These are phyloP conservation scores for Heterodera filipjevi DNA, from an alignment of 2,888 invertebrate species.

Conservation along the genomic window DNA sequence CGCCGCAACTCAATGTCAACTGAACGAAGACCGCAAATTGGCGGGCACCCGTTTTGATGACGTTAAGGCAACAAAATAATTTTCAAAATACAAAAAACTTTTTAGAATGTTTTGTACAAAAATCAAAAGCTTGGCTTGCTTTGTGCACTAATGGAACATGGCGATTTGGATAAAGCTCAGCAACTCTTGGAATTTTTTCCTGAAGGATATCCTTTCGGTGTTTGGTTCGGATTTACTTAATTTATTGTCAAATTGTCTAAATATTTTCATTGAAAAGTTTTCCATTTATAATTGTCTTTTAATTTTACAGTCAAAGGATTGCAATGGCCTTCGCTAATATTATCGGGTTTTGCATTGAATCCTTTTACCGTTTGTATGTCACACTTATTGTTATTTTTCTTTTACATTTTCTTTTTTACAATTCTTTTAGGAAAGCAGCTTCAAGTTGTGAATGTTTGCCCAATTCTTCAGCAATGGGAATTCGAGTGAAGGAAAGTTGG, in stretches of 20 bases:
- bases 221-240: conserved; percentile 2
- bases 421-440: conserved; percentile 35
- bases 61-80: conserved; percentile 44
- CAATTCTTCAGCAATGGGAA: background rate
- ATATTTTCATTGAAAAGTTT: no score
- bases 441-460: conserved; percentile 15
- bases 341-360: conserved; percentile 50
- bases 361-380: conserved; percentile 47
- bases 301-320: conserved; percentile 46
- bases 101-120: conserved; percentile 50
- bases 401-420: background rate
- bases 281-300: background rate
- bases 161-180: conserved; percentile 86
- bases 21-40: conserved; percentile 38
- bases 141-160: conserved; percentile 83
- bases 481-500: conserved; percentile 34
- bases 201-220: conserved; percentile 67
- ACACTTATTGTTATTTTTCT: no score
- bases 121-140: conserved; percentile 94
- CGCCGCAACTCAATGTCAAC: conserved; percentile 36
- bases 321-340: conserved; percentile 51
- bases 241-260: background rate
- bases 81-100: background rate
- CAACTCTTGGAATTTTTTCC: conserved; percentile 82
- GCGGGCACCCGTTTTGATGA: conserved; percentile 40